These are phyloP conservation scores for Rhegmatorhina hoffmannsi DNA, from an alignment of 2,113 vertebrate species.

Conservation along the genomic window DNA sequence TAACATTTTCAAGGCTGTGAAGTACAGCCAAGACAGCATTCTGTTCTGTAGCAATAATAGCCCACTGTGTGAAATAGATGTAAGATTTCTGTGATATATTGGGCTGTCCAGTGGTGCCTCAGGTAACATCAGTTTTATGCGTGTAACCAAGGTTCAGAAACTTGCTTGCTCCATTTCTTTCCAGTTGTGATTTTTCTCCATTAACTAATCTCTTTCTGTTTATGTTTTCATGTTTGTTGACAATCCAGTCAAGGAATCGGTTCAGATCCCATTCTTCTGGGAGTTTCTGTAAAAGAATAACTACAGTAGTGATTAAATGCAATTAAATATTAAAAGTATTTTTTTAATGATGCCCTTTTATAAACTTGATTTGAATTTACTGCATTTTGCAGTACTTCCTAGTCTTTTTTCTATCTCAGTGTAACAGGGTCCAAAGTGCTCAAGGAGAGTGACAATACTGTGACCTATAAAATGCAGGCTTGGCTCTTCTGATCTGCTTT, in stretches of 20 bases:
- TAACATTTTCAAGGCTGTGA: background rate
- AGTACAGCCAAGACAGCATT: background rate
- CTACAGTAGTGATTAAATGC: background rate
- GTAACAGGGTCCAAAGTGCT: background rate
- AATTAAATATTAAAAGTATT: background rate
- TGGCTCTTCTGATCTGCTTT: background rate
- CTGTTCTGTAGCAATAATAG: constrained; percentile 9
- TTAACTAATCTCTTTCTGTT: background rate
- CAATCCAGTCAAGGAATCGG: background rate
- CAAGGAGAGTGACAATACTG: background rate
- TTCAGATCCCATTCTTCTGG: background rate
- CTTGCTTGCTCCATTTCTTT: background rate
- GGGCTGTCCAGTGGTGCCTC: background rate
- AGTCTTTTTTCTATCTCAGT: background rate
- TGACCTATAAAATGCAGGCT: background rate
- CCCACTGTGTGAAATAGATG: background rate
- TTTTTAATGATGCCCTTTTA: background rate
- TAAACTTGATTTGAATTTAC: background rate
- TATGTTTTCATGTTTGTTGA: background rate
- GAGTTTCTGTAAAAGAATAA: background rate
- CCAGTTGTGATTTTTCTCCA: background rate
- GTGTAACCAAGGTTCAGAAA: background rate
- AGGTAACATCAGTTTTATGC: background rate
- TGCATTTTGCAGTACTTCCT: background rate
- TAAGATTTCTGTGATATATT: background rate